Conservation (phyloP, 2,888 invertebrate genomes). For the Polietes domitor region DNA sequence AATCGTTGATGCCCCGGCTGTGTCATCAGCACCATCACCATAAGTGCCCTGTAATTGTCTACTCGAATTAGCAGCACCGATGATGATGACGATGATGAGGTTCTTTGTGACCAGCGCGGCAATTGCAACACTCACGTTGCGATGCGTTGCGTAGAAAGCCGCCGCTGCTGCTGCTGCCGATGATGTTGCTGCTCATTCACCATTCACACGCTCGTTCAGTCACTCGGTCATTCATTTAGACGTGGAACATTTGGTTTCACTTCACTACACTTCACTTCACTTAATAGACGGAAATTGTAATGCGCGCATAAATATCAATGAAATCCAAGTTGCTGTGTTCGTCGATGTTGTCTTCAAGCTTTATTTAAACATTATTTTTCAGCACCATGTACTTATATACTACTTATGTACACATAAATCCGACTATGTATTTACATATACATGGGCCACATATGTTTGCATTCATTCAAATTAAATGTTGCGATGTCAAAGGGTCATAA, state of each 20-base stretch:
- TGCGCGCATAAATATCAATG: slow-evolving; percentile 21
- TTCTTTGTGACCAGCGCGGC: background rate
- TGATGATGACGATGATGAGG: background rate
- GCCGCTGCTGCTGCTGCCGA: too few relatives aligned
- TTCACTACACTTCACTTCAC: slow-evolving; percentile 20
- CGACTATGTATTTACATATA: background rate
- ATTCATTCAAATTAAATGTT: background rate
- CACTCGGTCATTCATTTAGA: slow-evolving; percentile 18
- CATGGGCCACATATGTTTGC: slow-evolving; percentile 1
- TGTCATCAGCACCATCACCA: background rate
- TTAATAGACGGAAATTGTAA: slow-evolving; percentile 28
- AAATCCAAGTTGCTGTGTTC: background rate
- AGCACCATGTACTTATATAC: background rate
- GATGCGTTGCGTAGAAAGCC: too few relatives aligned
- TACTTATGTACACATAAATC: too few relatives aligned
- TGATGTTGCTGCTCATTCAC: background rate
- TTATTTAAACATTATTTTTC: background rate
- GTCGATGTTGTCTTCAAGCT: background rate
- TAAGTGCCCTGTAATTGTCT: background rate
- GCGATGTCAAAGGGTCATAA: background rate
- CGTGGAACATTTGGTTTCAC: background rate
- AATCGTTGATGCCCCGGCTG: background rate
- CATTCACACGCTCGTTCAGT: background rate
- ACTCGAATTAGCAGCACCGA: background rate
- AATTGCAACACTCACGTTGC: background rate